Base-by-base conservation (phyloP, 2,888 invertebrate genomes). In the Anticlea derivata region DNA sequence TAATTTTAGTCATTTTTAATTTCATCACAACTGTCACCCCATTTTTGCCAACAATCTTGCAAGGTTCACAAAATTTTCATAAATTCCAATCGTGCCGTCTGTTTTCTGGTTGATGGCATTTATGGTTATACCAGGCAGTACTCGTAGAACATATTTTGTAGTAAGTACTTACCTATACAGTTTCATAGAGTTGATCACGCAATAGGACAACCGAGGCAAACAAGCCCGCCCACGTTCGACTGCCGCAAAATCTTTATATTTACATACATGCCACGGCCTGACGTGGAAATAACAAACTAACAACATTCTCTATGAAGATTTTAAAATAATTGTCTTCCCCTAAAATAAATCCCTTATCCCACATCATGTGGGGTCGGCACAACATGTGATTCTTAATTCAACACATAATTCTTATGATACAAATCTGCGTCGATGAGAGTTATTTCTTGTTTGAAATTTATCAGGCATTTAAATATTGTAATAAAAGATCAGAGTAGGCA, bases 151-250 rank as follows among this genome's bases (percentile, higher is more conserved):
- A 10, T 24, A n/a, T 24, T 33, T 77, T 70, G 7, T 75, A 74
- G 70, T 70, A 72, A 4, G 17, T 17, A 17, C 4, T 68, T 76
- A 78, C 78, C 79, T 17, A n/a, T n/a, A 72, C 79, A 78, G 78
- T 83, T 83, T 81, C 83, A 85, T 85, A 80, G 80, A 79, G 80
- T 76, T 70, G 72, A 79, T 80, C 86, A 81, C 85, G 86, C 83
- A 85, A 84, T 81, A 78, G 78, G 70, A 75, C 77, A 73, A 72
- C 58, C 84, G 85, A 88, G 88, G 86, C 84, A 80, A 87, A 81
- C 88, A 78, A 78, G 82, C 74, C 78, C 86, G 79, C 86, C 87
- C 73, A 87, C 86, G 73, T 75, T 65, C 60, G 63, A 66, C 68
- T 70, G 61, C 61, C 69, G 63, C 64, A 57, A 60, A 71, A 68